Conservation (phyloP, 2,888 invertebrate genomes). For the Masnerella sp. region DNA sequence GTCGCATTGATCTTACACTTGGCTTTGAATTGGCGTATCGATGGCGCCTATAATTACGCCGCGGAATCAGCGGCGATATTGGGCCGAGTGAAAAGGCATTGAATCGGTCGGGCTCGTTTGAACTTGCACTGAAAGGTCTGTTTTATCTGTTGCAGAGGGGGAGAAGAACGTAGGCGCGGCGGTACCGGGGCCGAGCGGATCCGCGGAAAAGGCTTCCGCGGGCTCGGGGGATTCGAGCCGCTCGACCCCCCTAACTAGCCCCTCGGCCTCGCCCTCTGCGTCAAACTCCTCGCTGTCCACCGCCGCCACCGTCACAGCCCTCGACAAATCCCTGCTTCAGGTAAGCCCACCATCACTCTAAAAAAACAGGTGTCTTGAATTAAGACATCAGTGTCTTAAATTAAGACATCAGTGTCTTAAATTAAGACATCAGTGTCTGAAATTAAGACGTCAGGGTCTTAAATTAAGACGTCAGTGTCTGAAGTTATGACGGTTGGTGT, state of each 20-base stretch:
- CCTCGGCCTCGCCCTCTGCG: constrained; percentile 74
- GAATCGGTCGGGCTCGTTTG: too few species aligned
- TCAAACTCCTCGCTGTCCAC: constrained; percentile 39
- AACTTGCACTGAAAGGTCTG: too few species aligned
- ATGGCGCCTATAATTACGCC: too few species aligned
- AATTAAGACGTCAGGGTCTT: not conserved
- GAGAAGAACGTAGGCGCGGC: constrained; percentile 69
- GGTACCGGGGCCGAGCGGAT: constrained; percentile 69
- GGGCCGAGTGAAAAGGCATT: too few species aligned
- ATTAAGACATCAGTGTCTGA: not conserved
- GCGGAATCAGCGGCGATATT: too few species aligned
- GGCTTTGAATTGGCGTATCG: too few species aligned
- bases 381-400: not conserved
- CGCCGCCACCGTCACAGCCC: constrained; percentile 81
- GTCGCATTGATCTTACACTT: too few species aligned
- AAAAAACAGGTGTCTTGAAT: not conserved
- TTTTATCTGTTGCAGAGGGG: constrained; percentile 69
- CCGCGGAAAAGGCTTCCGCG: constrained; percentile 68
- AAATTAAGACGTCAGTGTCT: not conserved
- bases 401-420: not conserved
- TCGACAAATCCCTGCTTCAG: constrained; percentile 87
- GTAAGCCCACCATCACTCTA: too few species aligned
- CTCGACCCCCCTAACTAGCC: constrained; percentile 74
- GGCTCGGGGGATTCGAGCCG: constrained; percentile 70
- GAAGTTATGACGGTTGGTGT: not conserved